These are phyloP conservation scores for Muricea muricata DNA, from an alignment of 92 coral and sea anemone species.

Conservation along the genomic window DNA sequence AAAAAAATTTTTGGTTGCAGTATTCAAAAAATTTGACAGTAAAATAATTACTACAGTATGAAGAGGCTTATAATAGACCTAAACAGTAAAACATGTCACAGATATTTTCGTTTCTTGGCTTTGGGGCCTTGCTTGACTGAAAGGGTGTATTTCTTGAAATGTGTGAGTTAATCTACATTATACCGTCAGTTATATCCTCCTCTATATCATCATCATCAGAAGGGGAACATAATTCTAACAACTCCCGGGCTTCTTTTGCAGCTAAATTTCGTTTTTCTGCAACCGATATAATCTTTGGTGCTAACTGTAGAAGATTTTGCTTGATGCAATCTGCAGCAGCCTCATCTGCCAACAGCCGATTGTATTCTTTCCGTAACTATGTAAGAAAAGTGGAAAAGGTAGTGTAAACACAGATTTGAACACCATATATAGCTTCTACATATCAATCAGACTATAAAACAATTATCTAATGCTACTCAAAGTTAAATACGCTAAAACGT, in stretches of 20 bases:
- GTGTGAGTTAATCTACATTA: not conserved
- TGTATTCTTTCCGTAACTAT: not conserved
- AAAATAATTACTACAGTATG: no score
- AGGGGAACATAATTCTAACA: not conserved
- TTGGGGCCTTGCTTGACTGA: no score
- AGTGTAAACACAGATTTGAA: no score
- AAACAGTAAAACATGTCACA: no score
- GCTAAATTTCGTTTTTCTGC: not conserved
- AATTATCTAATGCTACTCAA: no score
- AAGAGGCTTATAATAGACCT: no score
- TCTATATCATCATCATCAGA: not conserved
- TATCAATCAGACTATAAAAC: no score
- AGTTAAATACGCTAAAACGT: no score
- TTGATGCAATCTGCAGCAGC: not conserved
- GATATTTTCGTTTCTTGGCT: no score
- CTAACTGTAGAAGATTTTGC: not conserved
- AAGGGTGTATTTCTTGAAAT: no score
- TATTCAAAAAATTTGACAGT: not conserved
- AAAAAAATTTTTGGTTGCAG: not conserved
- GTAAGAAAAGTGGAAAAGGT: no score
- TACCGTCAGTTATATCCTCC: not conserved
- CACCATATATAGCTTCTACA: no score
- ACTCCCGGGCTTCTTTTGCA: not conserved
- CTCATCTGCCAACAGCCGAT: not conserved
- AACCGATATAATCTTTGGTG: not conserved